Evolutionary conservation across 2,113 vertebrate genomes (phyloP).

Genomic region (Upupa epops): DNA sequence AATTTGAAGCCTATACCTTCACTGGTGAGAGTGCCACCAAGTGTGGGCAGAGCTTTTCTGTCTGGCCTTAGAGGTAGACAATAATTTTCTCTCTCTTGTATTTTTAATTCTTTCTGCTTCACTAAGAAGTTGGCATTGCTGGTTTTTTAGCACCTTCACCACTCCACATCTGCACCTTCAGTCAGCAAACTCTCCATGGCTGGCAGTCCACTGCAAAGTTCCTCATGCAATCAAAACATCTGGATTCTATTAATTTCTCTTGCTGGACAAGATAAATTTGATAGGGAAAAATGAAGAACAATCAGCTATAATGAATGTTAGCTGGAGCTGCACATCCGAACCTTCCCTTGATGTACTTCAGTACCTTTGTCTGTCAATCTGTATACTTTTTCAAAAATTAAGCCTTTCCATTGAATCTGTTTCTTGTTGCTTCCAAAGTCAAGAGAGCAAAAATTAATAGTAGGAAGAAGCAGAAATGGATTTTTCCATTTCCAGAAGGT

Average conservation of each 20-base stretch:
- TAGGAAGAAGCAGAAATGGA: not conserved
- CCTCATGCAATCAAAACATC: constrained; percentile 25
- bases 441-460: not conserved
- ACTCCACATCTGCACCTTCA: not conserved
- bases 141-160: not conserved
- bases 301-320: constrained; percentile 54
- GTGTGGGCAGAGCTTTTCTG: not conserved
- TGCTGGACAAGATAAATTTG: constrained; percentile 43
- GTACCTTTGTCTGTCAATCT: constrained; percentile 10
- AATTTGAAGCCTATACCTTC: not conserved
- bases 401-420: constrained; percentile 26
- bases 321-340: constrained; percentile 2
- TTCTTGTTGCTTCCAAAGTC: not conserved
- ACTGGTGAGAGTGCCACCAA: no score
- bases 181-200: not conserved
- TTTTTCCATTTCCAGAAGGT: not conserved
- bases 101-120: not conserved
- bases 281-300: constrained; percentile 29
- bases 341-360: not conserved
- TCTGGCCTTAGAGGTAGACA: not conserved
- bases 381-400: constrained; percentile 21
- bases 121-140: not conserved
- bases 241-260: constrained; percentile 58
- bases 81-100: not conserved
- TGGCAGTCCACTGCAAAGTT: not conserved